phyloP scores from a whole-genome alignment of 2,888 invertebrate genomes.

The Anagyrus pseudococci region DNA sequence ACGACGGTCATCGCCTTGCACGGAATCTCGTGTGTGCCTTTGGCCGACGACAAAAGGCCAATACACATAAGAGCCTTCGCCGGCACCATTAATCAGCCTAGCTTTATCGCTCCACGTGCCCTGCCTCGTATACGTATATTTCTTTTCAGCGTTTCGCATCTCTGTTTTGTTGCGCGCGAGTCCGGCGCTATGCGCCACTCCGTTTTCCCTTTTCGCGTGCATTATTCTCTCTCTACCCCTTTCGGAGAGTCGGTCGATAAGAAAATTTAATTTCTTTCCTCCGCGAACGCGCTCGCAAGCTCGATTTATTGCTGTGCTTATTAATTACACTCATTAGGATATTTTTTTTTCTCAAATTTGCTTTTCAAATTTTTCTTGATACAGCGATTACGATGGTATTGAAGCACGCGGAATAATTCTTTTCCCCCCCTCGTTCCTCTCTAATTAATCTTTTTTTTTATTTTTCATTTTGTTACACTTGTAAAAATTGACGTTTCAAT shows the following conservation, averaged over 20 bases:
- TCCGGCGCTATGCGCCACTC: too few relatives aligned
- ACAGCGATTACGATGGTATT: too few relatives aligned
- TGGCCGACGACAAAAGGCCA: conserved; percentile 16
- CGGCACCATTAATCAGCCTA: conserved; percentile 26
- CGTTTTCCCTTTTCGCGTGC: not conserved
- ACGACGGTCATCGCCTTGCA: not conserved
- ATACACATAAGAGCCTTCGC: not conserved
- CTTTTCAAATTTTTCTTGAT: too few relatives aligned
- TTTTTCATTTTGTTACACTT: too few relatives aligned
- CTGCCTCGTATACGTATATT: conserved; percentile 10
- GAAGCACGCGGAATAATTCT: too few relatives aligned
- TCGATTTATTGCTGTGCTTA: conserved; percentile 17
- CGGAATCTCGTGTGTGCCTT: not conserved
- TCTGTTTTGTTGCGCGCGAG: not conserved
- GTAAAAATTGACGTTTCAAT: too few relatives aligned
- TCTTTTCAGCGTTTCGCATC: conserved; percentile 14
- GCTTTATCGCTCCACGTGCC: conserved; percentile 19
- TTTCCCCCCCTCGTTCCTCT: too few relatives aligned
- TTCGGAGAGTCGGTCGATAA: conserved; percentile 14
- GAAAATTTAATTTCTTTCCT: conserved; percentile 21
- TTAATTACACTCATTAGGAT: not conserved
- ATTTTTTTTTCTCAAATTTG: too few relatives aligned
- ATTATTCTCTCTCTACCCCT: not conserved
- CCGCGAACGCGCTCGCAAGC: not conserved
- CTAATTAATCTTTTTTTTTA: too few relatives aligned